These are phyloP conservation scores for Drosophila affinis DNA, from an alignment of 2,888 invertebrate species.

Conservation along the genomic window DNA sequence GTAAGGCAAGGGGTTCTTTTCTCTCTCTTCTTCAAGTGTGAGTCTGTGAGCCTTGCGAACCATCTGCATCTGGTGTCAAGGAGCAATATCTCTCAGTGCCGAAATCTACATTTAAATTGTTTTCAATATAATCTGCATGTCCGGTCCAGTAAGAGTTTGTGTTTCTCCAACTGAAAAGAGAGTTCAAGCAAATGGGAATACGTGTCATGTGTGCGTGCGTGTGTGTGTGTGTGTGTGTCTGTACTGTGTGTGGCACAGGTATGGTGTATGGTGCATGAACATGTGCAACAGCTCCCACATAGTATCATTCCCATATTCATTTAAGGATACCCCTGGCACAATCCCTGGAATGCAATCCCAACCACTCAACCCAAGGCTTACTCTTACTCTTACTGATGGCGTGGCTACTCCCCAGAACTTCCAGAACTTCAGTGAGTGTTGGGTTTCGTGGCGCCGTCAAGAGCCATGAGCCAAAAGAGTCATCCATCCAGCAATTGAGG, in stretches of 20 bases:
- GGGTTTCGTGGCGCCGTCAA: conserved; percentile 75
- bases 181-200: conserved; percentile 10
- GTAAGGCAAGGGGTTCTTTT: conserved; percentile 5
- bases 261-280: conserved; percentile 8
- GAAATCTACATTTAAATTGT: conserved; percentile 79
- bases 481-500: conserved; percentile 26
- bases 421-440: conserved; percentile 24
- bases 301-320: conserved; percentile 3
- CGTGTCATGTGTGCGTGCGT: conserved; percentile 40
- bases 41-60: conserved; percentile 25
- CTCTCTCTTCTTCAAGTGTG: too few species aligned
- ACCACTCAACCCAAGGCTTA: neutral
- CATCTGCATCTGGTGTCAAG: conserved; percentile 57
- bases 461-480: conserved; percentile 36
- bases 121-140: conserved; percentile 80
- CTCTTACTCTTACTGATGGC: neutral
- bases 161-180: too few species aligned
- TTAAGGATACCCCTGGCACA: neutral
- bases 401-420: conserved; percentile 13
- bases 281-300: conserved; percentile 30
- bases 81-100: conserved; percentile 67
- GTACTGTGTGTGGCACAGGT: conserved; percentile 47
- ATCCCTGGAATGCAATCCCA: conserved; percentile 24
- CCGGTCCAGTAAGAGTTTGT: conserved; percentile 53
- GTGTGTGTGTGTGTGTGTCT: conserved; percentile 51